Evolutionary conservation across 2,797 vertebrate genomes (phyloP).

Genomic region (Pelobates cultripes): DNA sequence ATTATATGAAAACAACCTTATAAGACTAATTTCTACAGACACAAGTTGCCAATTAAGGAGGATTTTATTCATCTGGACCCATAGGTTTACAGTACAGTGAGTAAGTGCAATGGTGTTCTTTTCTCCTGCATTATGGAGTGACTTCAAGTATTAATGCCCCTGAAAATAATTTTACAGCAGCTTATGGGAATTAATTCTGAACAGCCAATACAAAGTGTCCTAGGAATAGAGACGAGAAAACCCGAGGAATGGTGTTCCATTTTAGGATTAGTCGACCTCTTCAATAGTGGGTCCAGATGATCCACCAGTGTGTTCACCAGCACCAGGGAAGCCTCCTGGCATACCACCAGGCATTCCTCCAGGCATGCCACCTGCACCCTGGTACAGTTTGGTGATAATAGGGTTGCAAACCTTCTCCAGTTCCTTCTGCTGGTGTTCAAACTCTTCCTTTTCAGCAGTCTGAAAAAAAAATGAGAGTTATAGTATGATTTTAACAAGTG

Average conservation of each 20-base stretch:
- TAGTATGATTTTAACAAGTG: too few species aligned
- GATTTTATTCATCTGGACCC: conserved; percentile 75
- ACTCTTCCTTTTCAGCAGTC: conserved; percentile 86
- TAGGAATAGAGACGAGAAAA: conserved; percentile 54
- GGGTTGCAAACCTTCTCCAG: conserved; percentile 86
- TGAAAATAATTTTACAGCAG: conserved; percentile 64
- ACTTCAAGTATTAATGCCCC: conserved; percentile 76
- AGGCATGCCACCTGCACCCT: conserved; percentile 81
- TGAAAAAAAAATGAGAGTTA: conserved; percentile 33
- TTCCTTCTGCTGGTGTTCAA: conserved; percentile 85
- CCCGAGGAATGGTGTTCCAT: conserved; percentile 57
- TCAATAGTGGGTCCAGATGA: conserved; percentile 86
- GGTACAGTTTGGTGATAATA: conserved; percentile 87
- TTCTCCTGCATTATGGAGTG: conserved; percentile 61
- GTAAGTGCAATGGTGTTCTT: conserved; percentile 69
- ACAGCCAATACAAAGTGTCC: conserved; percentile 68
- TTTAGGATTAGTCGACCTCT: conserved; percentile 78
- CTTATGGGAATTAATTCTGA: conserved; percentile 61
- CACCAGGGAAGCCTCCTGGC: conserved; percentile 71
- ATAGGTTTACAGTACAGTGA: conserved; percentile 73
- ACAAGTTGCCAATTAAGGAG: conserved; percentile 73
- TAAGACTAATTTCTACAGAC: background rate
- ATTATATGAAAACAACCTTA: too few species aligned
- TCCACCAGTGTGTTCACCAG: conserved; percentile 72
- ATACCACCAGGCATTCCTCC: conserved; percentile 86